A percentile compares a stretch with the other conserved stretches of the same genome.
Evolutionary conservation across 2,113 vertebrate species (phyloP).

Genomic region (Perca schrenkii): DNA sequence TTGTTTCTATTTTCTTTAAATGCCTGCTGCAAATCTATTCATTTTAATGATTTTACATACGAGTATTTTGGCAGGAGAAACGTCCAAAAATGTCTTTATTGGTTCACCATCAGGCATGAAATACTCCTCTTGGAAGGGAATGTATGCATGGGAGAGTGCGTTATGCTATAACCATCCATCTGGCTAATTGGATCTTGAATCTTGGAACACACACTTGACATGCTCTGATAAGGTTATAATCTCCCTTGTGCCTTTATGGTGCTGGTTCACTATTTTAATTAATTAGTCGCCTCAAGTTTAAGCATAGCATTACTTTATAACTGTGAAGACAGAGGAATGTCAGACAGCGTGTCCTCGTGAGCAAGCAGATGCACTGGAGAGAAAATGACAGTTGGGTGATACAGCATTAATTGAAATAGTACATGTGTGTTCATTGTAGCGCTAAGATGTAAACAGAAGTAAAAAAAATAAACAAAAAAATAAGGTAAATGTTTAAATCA

Average conservation of each 20-base stretch:
- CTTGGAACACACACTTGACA: constrained; percentile 68
- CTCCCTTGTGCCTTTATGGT: constrained; percentile 66
- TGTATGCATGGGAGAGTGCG: constrained; percentile 38
- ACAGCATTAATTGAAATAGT: constrained; percentile 24
- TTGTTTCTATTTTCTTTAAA: constrained; percentile 3
- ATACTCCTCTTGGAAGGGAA: constrained; percentile 7
- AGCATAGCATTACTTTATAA: constrained; percentile 25
- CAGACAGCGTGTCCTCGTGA: background rate
- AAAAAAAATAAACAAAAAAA: constrained; percentile 42
- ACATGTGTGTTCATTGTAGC: constrained; percentile 41
- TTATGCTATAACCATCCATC: constrained; percentile 62
- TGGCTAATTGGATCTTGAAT: constrained; percentile 75
- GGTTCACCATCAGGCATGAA: constrained; percentile 15
- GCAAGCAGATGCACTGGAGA: constrained; percentile 11
- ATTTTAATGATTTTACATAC: constrained; percentile 6
- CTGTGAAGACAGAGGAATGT: background rate
- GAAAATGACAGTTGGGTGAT: constrained; percentile 15
- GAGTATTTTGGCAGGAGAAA: background rate
- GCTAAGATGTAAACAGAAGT: constrained; percentile 1
- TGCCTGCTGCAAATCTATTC: background rate
- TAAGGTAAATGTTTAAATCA: constrained; percentile 70
- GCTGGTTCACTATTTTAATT: constrained; percentile 64
- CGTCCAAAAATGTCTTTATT: constrained; percentile 7
- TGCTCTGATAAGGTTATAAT: constrained; percentile 78
- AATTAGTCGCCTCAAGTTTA: constrained; percentile 64